phyloP scores from a whole-genome alignment of 1,140 invertebrate genomes.

The Spodoptera litura region DNA sequence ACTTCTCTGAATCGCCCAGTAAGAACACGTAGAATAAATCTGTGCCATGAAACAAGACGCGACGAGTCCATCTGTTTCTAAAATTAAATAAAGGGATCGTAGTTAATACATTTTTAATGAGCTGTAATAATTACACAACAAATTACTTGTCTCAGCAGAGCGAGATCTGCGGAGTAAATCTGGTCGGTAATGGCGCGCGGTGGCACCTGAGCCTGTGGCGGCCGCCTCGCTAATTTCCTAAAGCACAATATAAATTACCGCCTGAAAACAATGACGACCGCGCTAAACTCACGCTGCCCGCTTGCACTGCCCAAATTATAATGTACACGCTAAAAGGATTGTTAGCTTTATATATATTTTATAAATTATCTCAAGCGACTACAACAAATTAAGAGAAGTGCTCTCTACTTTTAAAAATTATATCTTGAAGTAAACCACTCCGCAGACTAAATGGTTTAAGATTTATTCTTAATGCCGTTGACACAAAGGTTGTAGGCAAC shows the following conservation, averaged over 20 bases:
- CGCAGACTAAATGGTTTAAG: neutral
- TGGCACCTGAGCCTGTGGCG: constrained; percentile 73
- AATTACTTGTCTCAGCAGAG: constrained; percentile 59
- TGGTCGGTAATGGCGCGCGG: constrained; percentile 70
- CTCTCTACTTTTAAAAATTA: constrained; percentile 21
- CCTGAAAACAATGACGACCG: constrained; percentile 73
- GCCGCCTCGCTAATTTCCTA: constrained; percentile 73
- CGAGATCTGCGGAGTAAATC: constrained; percentile 68
- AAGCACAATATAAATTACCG: constrained; percentile 80
- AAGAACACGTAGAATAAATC: neutral
- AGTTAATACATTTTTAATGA: constrained; percentile 66
- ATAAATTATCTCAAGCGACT: constrained; percentile 61
- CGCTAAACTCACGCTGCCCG: constrained; percentile 52
- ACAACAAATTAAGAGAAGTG: constrained; percentile 47
- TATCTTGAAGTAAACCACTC: constrained; percentile 7
- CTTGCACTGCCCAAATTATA: constrained; percentile 62
- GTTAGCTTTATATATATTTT: constrained; percentile 58
- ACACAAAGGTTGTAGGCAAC: constrained; percentile 38
- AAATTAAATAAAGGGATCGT: constrained; percentile 35
- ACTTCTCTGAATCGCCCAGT: neutral
- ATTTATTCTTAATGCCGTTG: constrained; percentile 32
- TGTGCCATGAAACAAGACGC: neutral
- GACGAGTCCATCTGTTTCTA: constrained; percentile 1
- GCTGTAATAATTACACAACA: constrained; percentile 61
- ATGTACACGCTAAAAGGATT: constrained; percentile 71